Percentiles rank a stretch among this genome's conserved stretches.
These are phyloP conservation scores for Lagria hirta DNA, from an alignment of 2,888 invertebrate species.

Conservation along the genomic window DNA sequence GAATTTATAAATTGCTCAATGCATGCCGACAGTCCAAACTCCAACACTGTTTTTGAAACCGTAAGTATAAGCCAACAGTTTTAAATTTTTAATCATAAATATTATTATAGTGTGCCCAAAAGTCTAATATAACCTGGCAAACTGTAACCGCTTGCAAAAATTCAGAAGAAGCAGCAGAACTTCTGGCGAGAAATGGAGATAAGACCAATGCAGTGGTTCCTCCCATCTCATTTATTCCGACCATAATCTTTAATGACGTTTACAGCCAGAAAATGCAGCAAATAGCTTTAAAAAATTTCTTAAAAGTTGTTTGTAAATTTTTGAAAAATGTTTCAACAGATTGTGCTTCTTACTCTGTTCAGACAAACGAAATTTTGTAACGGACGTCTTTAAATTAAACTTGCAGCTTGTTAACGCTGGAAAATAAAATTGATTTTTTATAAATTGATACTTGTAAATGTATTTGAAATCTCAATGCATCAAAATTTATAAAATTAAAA, in stretches of 20 bases:
- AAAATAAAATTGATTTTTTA: too few species aligned
- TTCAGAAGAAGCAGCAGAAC: slow-evolving; percentile 42
- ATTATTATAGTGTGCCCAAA: slow-evolving; percentile 51
- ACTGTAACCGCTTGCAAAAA: slow-evolving; percentile 43
- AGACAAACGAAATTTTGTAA: too few species aligned
- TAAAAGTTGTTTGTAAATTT: slow-evolving; percentile 33
- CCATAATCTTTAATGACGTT: slow-evolving; percentile 51
- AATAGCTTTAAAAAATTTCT: slow-evolving; percentile 34
- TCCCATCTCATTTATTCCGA: slow-evolving; percentile 51
- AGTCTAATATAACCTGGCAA: slow-evolving; percentile 36
- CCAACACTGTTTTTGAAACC: slow-evolving; percentile 27
- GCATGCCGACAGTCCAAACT: slow-evolving; percentile 37
- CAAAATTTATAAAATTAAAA: too few species aligned
- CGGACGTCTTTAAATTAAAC: too few species aligned
- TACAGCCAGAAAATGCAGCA: slow-evolving; percentile 32
- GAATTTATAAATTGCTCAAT: slow-evolving; percentile 54
- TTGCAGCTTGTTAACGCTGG: too few species aligned
- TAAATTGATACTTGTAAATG: too few species aligned
- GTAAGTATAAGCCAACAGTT: slow-evolving; percentile 26
- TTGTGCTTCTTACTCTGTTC: too few species aligned
- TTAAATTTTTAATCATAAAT: slow-evolving; percentile 5
- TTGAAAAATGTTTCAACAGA: too few species aligned
- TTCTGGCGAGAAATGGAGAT: slow-evolving; percentile 50
- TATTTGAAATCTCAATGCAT: too few species aligned
- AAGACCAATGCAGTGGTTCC: slow-evolving; percentile 45